phyloP scores from a whole-genome alignment of 2,113 vertebrate genomes.

The Alexandromys fortis region DNA sequence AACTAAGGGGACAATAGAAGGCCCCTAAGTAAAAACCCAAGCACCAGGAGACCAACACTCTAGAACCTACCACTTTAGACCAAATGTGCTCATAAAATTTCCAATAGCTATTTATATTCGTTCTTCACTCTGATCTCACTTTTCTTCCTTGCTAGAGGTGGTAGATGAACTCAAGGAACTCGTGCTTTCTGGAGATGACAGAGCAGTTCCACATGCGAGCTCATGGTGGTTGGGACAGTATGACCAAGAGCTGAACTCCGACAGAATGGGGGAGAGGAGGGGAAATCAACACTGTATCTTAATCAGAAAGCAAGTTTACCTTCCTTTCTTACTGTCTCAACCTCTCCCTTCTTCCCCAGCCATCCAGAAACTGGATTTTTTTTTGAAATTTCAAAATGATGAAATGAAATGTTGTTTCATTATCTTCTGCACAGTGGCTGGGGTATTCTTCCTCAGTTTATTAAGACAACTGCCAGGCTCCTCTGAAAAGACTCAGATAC shows the following conservation, averaged over 20 bases:
- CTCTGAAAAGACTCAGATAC: not conserved
- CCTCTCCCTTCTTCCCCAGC: not conserved
- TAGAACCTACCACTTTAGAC: not conserved
- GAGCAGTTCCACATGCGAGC: fast-evolving
- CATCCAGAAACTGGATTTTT: not conserved
- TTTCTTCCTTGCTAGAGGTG: not conserved
- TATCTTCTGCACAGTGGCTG: not conserved
- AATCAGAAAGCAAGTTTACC: not conserved
- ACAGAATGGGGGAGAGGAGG: not conserved
- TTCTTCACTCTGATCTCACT: not conserved
- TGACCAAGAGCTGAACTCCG: not conserved
- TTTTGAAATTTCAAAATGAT: too few relatives aligned
- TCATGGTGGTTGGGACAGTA: not conserved
- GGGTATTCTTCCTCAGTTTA: not conserved
- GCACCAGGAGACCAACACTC: not conserved
- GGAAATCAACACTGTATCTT: not conserved
- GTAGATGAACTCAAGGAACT: not conserved
- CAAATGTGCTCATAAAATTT: not conserved
- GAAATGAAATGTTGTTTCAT: too few relatives aligned
- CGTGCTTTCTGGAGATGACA: not conserved
- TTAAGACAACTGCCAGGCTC: not conserved
- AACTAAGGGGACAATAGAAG: not conserved
- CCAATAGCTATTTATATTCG: not conserved
- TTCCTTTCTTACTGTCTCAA: not conserved
- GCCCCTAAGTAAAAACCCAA: not conserved